These are phyloP conservation scores for Podocnemis expansa DNA, from an alignment of 2,113 vertebrate species.

Conservation along the genomic window DNA sequence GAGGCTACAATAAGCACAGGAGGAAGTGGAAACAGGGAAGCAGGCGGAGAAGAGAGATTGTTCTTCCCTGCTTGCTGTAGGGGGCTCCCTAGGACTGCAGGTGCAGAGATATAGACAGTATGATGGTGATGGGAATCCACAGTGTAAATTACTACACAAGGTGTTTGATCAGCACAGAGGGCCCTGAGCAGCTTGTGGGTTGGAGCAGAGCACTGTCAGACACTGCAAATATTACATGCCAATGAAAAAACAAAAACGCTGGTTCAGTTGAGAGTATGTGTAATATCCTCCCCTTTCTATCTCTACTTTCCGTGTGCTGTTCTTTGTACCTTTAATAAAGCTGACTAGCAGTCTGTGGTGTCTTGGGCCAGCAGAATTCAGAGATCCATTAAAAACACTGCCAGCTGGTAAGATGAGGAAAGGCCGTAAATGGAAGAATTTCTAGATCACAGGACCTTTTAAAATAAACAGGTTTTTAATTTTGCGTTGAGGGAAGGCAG, in stretches of 20 bases:
- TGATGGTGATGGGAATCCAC: too few relatives aligned
- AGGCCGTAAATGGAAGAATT: neutral
- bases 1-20: too few relatives aligned
- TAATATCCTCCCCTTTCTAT: neutral
- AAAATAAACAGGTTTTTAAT: neutral
- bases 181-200: too few relatives aligned
- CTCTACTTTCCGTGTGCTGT: neutral
- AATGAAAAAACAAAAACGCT: fast-evolving
- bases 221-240: neutral
- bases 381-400: neutral
- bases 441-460: neutral
- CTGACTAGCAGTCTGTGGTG: neutral
- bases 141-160: too few relatives aligned
- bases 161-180: too few relatives aligned
- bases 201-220: too few relatives aligned
- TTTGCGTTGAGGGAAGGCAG: neutral
- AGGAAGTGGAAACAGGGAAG: too few relatives aligned
- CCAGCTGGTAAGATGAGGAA: neutral
- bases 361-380: neutral
- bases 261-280: neutral
- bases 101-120: too few relatives aligned
- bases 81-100: too few relatives aligned
- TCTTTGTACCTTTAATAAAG: neutral
- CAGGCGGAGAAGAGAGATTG: too few relatives aligned
- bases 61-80: too few relatives aligned